phyloP scores from a whole-genome alignment of 2,797 vertebrate species.

The Meda fulgida region DNA sequence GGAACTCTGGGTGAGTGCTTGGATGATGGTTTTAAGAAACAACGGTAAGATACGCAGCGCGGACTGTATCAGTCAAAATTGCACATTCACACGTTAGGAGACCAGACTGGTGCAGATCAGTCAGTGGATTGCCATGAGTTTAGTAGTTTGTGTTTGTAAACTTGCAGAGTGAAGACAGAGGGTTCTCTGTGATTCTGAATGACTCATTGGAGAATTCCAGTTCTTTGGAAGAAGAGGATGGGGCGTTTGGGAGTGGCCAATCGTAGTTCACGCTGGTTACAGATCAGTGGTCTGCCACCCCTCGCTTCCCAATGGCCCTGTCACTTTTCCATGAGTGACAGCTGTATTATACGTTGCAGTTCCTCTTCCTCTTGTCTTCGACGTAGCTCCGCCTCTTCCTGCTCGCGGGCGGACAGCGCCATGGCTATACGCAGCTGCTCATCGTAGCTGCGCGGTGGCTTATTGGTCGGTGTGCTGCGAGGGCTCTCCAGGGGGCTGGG shows the following conservation, averaged over 20 bases:
- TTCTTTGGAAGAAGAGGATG: constrained; percentile 42
- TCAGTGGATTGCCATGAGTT: constrained; percentile 57
- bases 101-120: constrained; percentile 43
- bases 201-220: background rate
- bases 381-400: constrained; percentile 86
- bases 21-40: constrained; percentile 44
- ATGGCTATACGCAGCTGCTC: constrained; percentile 94
- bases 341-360: constrained; percentile 92
- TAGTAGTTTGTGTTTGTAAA: constrained; percentile 71
- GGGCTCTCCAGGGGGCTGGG: constrained; percentile 72
- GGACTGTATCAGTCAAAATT: constrained; percentile 26
- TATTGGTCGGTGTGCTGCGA: constrained; percentile 74
- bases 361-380: constrained; percentile 90
- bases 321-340: constrained; percentile 94
- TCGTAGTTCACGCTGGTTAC: constrained; percentile 7
- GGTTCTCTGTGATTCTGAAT: constrained; percentile 40
- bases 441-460: constrained; percentile 83
- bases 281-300: constrained; percentile 30
- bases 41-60: constrained; percentile 31
- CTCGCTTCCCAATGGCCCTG: background rate
- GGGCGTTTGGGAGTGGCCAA: constrained; percentile 18
- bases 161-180: constrained; percentile 67
- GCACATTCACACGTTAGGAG: constrained; percentile 46
- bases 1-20: constrained; percentile 17
- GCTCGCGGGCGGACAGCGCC: constrained; percentile 91